Percentiles rank a stretch among this genome's conserved stretches.
These are phyloP conservation scores for Potorous gilbertii DNA, from an alignment of 2,797 vertebrate genomes.

Conservation along the genomic window DNA sequence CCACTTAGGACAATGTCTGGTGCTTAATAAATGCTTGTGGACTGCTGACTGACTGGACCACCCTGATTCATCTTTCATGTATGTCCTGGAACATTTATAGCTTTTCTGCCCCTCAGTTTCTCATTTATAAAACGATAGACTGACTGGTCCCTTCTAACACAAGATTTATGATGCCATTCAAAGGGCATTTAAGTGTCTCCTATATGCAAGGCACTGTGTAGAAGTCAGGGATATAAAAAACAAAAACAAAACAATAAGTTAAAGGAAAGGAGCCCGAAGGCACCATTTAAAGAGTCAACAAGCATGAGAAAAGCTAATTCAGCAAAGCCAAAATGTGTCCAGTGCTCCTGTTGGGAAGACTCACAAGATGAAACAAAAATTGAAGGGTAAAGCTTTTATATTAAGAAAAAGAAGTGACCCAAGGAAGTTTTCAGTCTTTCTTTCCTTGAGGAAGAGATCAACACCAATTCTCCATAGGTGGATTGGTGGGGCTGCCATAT, in stretches of 20 bases:
- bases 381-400: slow-evolving; percentile 71
- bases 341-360: slow-evolving; percentile 70
- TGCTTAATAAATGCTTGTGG: background rate
- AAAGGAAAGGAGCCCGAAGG: slow-evolving; percentile 31
- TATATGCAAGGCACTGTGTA: background rate
- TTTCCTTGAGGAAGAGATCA: slow-evolving; percentile 67
- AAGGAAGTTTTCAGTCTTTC: slow-evolving; percentile 59
- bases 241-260: background rate
- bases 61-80: background rate
- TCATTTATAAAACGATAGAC: background rate
- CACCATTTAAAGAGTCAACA: slow-evolving; percentile 55
- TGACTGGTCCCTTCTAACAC: background rate
- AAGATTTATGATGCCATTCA: background rate
- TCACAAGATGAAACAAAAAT: slow-evolving; percentile 74
- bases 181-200: background rate
- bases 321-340: slow-evolving; percentile 56
- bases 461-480: slow-evolving; percentile 68
- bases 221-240: background rate
- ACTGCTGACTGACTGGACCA: background rate
- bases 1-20: background rate
- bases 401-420: slow-evolving; percentile 70
- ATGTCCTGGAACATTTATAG: background rate
- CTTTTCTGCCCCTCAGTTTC: background rate
- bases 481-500: background rate
- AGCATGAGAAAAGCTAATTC: slow-evolving; percentile 49